Evolutionary conservation across 2,113 vertebrate genomes (phyloP), one percentile per base, ranked within the genome.

Genomic region (Muscicapa adusta): DNA sequence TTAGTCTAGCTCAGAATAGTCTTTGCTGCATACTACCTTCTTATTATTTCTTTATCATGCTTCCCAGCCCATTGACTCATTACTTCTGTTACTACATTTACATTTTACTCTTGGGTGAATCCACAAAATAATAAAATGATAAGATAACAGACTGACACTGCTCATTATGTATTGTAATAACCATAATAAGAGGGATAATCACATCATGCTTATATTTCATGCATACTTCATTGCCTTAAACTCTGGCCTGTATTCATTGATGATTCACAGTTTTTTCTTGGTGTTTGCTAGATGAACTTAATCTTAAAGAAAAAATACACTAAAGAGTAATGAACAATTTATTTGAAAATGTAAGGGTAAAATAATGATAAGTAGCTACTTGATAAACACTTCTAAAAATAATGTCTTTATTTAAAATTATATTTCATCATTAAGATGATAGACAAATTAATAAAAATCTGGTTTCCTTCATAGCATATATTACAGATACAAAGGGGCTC

Each of bases 111-210:
- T 96, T 96, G 94, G 86, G 82, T 93, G 94, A 95, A 95, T 96
- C 91, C 94, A 93, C 85, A 92, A 95, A 96, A 96, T 81, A 96
- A 90, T 93, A 97, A 82, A 97, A 95, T 78, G 85, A 95, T 95
- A 97, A 97, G 96, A 95, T 97, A 97, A 93, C 85, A 96, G 95
- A 88, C 66, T 95, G 92, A 96, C 93, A 94, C 65, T 95, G 48
- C 93, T 96, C 92, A 82, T 97, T 97, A 95, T 95, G 93, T 93
- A 95, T 96, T 96, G 96, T 97, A 94, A 97, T 96, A 97, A 94
- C 82, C 40, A 86, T 95, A 96, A 88, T 95, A 96, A 97, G 76
- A 76, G 63, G 92, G 67, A 95, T 96, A 94, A 95, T 97, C 67
- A 18, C 88, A 95, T 96, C 90, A 85, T 0, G 26, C 91, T 94